Base-by-base conservation (phyloP, 2,113 vertebrate species). In the Odocoileus virginianus region DNA sequence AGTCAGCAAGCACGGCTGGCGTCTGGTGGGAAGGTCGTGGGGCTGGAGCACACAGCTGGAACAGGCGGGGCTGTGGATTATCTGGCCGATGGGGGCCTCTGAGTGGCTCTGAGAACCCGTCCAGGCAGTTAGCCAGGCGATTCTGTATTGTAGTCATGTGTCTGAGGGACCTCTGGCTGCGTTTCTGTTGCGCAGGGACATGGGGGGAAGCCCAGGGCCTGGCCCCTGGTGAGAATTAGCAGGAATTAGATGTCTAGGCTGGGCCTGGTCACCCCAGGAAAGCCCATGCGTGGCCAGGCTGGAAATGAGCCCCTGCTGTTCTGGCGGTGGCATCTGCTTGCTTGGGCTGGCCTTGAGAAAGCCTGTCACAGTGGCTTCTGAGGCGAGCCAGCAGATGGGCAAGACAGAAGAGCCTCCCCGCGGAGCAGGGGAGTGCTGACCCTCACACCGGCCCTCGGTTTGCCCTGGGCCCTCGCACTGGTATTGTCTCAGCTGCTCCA, bases 331-430 rank as follows among this genome's bases (percentile, higher is more conserved):
- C 43, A 79, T 94, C 76, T 94, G 76, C 82, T 95, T 94, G 90
- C 87, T 93, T 89, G 93, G 91, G 89, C 60, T 45, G 83, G 79
- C 94, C 94, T 97, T 94, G 40, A 45, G 87, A 61, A 76, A 85
- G 50, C 85, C 95, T 86, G 94, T 95, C 87, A 88, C 47, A 57
- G 81, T 57, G 94, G 89, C 92, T 95, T 96, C 87, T 60, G 54
- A 90, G 84, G 74, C 81, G 90, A 79, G 89, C 85, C 61, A 58
- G 55, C 94, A 93, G 85, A 87, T 83, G 82, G 89, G 64, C 85
- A 58, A 76, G 67, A 30, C 64, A 93, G 82, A 88, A 54, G n/a
- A n/a, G 76, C 74, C 82, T 55, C 11, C 85, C 81, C 71, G 0
- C 7, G 45, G 89, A 90, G 64, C 50, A 28, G 67, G 86, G 30